Evolutionary conservation across 2,797 vertebrate species (phyloP).

Genomic region (Lycodopsis pacificus): DNA sequence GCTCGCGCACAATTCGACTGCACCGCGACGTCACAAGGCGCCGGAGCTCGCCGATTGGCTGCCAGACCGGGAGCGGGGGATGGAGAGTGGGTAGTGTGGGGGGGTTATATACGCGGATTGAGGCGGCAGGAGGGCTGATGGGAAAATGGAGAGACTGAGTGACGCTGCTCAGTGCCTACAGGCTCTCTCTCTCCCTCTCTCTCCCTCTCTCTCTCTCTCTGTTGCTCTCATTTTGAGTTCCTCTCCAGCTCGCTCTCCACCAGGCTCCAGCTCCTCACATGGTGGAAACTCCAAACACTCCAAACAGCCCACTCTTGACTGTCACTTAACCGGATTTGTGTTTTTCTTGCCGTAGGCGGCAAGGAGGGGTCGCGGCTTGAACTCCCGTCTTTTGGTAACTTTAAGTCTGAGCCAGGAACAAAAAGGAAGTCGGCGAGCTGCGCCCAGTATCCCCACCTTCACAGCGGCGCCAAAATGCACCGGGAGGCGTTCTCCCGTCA

Average conservation of each 20-base stretch:
- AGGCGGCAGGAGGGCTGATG: constrained; percentile 76
- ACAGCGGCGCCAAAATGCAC: constrained; percentile 12
- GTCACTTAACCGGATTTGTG: constrained; percentile 36
- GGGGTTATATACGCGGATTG: constrained; percentile 59
- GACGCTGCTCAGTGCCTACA: constrained; percentile 75
- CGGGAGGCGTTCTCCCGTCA: constrained; percentile 27
- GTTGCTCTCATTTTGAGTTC: constrained; percentile 70
- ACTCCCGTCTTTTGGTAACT: constrained; percentile 32
- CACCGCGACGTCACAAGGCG: constrained; percentile 80
- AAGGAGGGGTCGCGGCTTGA: constrained; percentile 15
- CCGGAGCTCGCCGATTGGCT: constrained; percentile 74
- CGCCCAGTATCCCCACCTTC: constrained; percentile 44
- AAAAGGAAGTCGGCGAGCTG: constrained; percentile 27
- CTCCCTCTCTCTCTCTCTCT: constrained; percentile 51
- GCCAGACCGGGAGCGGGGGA: constrained; percentile 53
- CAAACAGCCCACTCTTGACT: constrained; percentile 38
- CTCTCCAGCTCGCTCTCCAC: constrained; percentile 65
- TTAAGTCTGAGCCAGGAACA: constrained; percentile 42
- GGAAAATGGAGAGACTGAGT: constrained; percentile 76
- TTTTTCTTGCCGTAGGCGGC: constrained; percentile 6
- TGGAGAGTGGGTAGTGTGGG: constrained; percentile 50
- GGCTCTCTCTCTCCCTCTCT: constrained; percentile 52
- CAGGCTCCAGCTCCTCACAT: constrained; percentile 61
- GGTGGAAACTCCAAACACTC: constrained; percentile 64
- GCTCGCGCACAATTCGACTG: constrained; percentile 82